These are phyloP conservation scores for Caenorhabditis afra DNA, from an alignment of 2,888 invertebrate genomes.

Conservation along the genomic window DNA sequence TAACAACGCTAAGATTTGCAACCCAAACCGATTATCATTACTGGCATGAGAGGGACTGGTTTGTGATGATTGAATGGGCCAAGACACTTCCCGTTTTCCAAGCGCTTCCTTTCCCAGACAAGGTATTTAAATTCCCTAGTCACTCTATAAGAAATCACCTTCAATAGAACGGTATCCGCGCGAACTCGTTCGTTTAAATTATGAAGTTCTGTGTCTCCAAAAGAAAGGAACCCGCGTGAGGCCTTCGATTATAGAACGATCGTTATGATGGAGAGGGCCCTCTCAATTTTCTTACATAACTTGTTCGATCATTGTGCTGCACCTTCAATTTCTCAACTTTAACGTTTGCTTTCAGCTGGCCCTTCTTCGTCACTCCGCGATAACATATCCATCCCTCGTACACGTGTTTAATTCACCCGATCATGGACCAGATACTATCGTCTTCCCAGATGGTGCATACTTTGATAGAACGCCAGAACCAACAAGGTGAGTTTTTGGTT, in stretches of 20 bases:
- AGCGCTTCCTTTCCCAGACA: conserved; percentile 70
- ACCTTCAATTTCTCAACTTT: too few relatives aligned
- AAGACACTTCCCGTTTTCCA: conserved; percentile 77
- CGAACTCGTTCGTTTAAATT: too few relatives aligned
- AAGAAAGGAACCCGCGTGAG: too few relatives aligned
- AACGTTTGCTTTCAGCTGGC: conserved; percentile 76
- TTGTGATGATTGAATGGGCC: conserved; percentile 80
- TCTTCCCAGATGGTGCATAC: conserved; percentile 79
- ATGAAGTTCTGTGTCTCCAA: too few relatives aligned
- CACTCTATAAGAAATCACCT: too few relatives aligned
- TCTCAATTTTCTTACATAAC: too few relatives aligned
- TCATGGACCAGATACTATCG: conserved; percentile 77
- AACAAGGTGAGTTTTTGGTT: conserved; percentile 61
- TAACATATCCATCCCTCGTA: conserved; percentile 79
- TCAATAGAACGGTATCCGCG: too few relatives aligned
- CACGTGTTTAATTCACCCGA: conserved; percentile 79
- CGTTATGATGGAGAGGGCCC: too few relatives aligned
- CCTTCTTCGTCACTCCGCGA: conserved; percentile 78
- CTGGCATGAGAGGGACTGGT: conserved; percentile 78
- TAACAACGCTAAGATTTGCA: conserved; percentile 65
- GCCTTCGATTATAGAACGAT: too few relatives aligned
- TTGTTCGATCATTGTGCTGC: too few relatives aligned
- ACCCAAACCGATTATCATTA: conserved; percentile 74
- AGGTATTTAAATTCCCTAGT: conserved; percentile 68
- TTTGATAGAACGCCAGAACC: conserved; percentile 78